These are phyloP conservation scores for Holotrichia oblita DNA, from an alignment of 1,140 invertebrate species.

Conservation along the genomic window DNA sequence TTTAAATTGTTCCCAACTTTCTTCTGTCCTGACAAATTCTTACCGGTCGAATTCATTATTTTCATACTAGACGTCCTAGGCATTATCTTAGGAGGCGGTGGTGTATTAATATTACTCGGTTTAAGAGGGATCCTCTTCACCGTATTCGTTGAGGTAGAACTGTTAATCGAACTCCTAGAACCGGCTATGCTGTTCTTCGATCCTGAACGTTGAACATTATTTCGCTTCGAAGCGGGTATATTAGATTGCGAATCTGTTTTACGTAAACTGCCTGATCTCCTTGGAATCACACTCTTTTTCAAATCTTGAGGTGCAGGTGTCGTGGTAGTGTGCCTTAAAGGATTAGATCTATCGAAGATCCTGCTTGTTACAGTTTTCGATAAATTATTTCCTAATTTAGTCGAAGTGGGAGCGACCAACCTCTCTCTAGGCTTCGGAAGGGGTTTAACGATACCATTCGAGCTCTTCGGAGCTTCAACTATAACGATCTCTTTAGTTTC, in stretches of 20 bases:
- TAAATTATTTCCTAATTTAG: not conserved
- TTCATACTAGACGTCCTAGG: conserved; percentile 11
- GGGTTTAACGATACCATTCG: not conserved
- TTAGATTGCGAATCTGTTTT: conserved; percentile 56
- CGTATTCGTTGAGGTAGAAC: conserved; percentile 81
- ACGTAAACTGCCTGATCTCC: conserved; percentile 59
- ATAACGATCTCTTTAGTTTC: not conserved
- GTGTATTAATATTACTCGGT: conserved; percentile 16
- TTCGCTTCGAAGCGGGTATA: conserved; percentile 42
- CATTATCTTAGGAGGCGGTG: conserved; percentile 14
- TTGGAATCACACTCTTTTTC: conserved; percentile 51
- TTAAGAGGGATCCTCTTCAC: conserved; percentile 71
- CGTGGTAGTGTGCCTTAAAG: conserved; percentile 44
- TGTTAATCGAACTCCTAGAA: conserved; percentile 83
- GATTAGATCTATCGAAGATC: conserved; percentile 38
- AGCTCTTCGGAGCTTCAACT: not conserved
- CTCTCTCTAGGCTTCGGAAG: not conserved
- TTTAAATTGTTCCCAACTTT: conserved; percentile 27
- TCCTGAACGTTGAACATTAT: conserved; percentile 50
- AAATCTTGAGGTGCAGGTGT: conserved; percentile 29
- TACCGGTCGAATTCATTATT: conserved; percentile 52
- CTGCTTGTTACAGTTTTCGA: not conserved
- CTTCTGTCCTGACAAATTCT: not conserved
- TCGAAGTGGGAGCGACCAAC: not conserved
- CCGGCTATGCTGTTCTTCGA: conserved; percentile 77